Conservation (phyloP, 2,888 invertebrate genomes). For the Colletes collaris region DNA sequence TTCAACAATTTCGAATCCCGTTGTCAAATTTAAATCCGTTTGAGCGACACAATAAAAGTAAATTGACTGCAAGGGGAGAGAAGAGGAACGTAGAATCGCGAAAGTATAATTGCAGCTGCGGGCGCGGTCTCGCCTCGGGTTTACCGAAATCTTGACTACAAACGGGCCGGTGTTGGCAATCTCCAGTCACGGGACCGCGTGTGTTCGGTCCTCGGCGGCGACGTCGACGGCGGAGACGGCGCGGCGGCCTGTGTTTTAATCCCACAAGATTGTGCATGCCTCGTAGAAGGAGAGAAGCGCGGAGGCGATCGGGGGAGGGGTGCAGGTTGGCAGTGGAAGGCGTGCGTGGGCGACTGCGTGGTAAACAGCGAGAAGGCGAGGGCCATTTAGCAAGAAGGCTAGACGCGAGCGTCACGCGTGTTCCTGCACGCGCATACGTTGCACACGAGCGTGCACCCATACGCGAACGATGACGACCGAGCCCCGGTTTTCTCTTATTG, state of each 20-base stretch:
- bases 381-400: conserved; percentile 76
- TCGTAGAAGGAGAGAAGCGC: conserved; percentile 46
- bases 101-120: conserved; percentile 64
- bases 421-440: conserved; percentile 37
- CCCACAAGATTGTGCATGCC: conserved; percentile 77
- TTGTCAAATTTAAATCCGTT: too few species aligned
- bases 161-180: conserved; percentile 72
- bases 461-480: conserved; percentile 54
- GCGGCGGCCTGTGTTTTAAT: conserved; percentile 74
- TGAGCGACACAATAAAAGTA: too few species aligned
- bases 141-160: conserved; percentile 71
- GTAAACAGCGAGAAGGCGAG: conserved; percentile 66
- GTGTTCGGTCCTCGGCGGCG: conserved; percentile 51
- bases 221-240: conserved; percentile 4
- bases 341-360: conserved; percentile 58
- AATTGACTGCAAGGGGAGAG: neutral
- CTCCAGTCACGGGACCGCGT: conserved; percentile 70
- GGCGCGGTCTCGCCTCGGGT: conserved; percentile 45
- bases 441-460: conserved; percentile 34
- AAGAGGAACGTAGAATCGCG: neutral
- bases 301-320: conserved; percentile 15
- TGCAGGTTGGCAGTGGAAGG: conserved; percentile 50
- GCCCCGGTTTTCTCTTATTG: conserved; percentile 74
- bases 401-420: conserved; percentile 66
- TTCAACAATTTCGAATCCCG: too few species aligned